Base-by-base conservation (phyloP, 1,140 invertebrate genomes). In the Atta colombica region DNA sequence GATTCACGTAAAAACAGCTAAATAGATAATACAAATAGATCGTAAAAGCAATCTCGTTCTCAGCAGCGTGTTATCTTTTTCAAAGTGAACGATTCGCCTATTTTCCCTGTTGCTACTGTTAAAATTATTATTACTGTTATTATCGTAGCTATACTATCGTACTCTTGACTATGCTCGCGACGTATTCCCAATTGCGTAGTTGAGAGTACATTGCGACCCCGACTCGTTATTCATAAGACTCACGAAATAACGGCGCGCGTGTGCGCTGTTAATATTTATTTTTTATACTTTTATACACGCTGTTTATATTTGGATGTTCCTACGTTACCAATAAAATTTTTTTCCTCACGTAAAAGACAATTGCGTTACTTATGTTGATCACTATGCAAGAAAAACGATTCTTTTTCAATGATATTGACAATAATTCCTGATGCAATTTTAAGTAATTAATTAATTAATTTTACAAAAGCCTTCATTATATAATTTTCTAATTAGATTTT, bases 201-300 rank as follows among this genome's bases (percentile, higher is more conserved):
- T 31, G 63, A 63, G 21, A 66, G 25, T 28, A 21, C 77, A 10
- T 88, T 63, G 61, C 35, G 58, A 85, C 55, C 35, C 66, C 49
- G 25, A 88, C 71, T 90, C 66, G 31, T 71, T 88, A 77, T 78
- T 74, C 78, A 31, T 74, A 74, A 87, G 65, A 74, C 88, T 86
- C 72, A 28, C 69, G 75, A 71, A 89, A 49, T 81, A 39, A 85
- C 66, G 61, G 55, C 72, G 58, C 31, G 35, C 35, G 35, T 7
- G 74, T 16, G 74, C 35, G 84, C 78, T 55, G 77, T 86, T 68
- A 78, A 77, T 92, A 92, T 90, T 93, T 93, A 92, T 92, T 93
- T 92, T 93, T 92, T 93, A 92, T 92, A 93, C 90, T 92, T 92
- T 92, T 93, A 91, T 93, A 93, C 88, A 88, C 80, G 86, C 72